phyloP scores from a whole-genome alignment of 1,140 invertebrate species.

The Chrysomallon squamiferum region DNA sequence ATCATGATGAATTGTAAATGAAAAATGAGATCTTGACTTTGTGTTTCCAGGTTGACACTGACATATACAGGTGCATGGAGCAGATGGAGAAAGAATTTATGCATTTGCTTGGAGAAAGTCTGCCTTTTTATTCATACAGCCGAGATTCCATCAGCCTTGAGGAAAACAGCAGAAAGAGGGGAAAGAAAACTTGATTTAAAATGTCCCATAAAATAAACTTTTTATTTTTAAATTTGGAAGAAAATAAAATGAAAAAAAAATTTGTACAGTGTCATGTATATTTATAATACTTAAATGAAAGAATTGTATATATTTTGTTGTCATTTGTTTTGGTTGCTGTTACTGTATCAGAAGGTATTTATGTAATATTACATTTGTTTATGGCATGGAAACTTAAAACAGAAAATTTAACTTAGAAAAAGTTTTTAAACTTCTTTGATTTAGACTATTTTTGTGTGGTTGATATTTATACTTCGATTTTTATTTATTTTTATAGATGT shows the following conservation, averaged over 20 bases:
- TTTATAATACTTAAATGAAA: not conserved
- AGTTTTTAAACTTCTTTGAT: too few species aligned
- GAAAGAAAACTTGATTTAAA: too few species aligned
- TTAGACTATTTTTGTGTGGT: too few species aligned
- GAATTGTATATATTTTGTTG: not conserved
- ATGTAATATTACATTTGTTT: too few species aligned
- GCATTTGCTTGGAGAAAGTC: constrained; percentile 30
- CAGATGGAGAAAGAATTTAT: constrained; percentile 41
- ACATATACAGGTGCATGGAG: constrained; percentile 46
- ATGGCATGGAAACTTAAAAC: too few species aligned
- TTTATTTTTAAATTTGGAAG: constrained; percentile 10
- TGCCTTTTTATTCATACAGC: constrained; percentile 38
- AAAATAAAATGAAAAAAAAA: constrained; percentile 12
- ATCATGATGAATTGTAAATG: too few species aligned
- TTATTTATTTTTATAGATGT: too few species aligned
- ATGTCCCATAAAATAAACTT: not conserved
- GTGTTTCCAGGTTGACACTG: constrained; percentile 28
- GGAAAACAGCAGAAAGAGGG: constrained; percentile 2
- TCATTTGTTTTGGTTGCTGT: not conserved
- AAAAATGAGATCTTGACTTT: too few species aligned
- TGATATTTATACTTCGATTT: too few species aligned
- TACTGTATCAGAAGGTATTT: too few species aligned
- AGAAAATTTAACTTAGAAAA: too few species aligned
- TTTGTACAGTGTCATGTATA: not conserved
- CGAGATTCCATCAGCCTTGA: constrained; percentile 20